Evolutionary conservation across 2,888 invertebrate genomes (phyloP).

Genomic region (Drosophila lutescens): DNA sequence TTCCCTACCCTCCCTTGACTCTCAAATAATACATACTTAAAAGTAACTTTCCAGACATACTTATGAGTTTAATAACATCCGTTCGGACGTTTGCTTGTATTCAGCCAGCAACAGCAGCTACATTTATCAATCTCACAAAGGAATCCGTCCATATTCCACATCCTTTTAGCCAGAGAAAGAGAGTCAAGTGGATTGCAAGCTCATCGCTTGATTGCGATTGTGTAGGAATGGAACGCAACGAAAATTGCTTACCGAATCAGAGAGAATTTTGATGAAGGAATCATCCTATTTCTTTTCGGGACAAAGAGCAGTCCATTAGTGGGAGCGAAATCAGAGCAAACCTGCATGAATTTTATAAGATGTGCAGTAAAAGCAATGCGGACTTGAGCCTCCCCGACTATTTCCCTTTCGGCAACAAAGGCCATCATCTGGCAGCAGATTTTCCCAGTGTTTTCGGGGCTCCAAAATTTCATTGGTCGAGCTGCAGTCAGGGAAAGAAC

Average conservation of each 20-base stretch:
- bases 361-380: constrained; percentile 33
- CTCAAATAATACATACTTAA: background rate
- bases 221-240: background rate
- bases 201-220: constrained; percentile 28
- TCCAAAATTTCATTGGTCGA: constrained; percentile 59
- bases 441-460: constrained; percentile 35
- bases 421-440: constrained; percentile 41
- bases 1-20: background rate
- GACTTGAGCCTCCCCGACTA: constrained; percentile 11
- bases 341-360: constrained; percentile 53
- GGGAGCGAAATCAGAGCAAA: constrained; percentile 29
- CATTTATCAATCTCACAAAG: constrained; percentile 4
- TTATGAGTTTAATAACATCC: background rate
- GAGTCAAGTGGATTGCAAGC: constrained; percentile 10
- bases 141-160: constrained; percentile 10
- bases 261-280: constrained; percentile 48
- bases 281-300: constrained; percentile 34
- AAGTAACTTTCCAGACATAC: background rate
- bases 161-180: constrained; percentile 1
- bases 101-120: background rate
- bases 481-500: constrained; percentile 21
- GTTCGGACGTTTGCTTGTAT: background rate
- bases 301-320: constrained; percentile 45
- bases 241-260: constrained; percentile 30
- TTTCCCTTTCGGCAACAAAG: constrained; percentile 4